Evolutionary conservation across 2,113 vertebrate species (phyloP), one percentile per base, ranked within the genome.

Genomic region (Periophthalmus modestus): DNA sequence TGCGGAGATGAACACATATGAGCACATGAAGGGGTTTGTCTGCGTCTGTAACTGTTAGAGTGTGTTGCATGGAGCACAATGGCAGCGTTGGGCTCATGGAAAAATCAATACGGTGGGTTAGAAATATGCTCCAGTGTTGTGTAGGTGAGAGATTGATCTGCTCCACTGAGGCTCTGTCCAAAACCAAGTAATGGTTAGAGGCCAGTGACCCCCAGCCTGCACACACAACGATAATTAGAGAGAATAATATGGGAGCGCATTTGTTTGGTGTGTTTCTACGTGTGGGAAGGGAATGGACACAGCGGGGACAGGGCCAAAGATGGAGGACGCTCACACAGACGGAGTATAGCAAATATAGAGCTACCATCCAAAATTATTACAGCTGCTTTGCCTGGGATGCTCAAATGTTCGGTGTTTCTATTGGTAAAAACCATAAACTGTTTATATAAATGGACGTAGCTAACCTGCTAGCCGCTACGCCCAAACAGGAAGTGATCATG

Each of bases 161-260:
- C 82, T 87, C 92, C 89, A 78, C 83, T 43, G 91, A 90, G 90
- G 83, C 69, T 89, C 85, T 82, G 90, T 88, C 86, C 86, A 87
- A 93, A 92, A 89, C 85, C 82, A 93, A 93, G 87, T 93, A 93
- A 93, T 92, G 92, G 92, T 93, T 92, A 93, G 88, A 82, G 92
- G 93, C 89, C 92, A 88, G 85, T 71, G 89, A 92, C 91, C 91
- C 82, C 85, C 79, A 86, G 78, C 87, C 85, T 90, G 87, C 73
- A 80, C 91, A 88, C 87, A 90, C 91, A 89, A 79, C 82, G 86
- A 88, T 92, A 91, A 92, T 91, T 87, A 91, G 76, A 78, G 77
- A 69, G 75, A 72, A 62, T 57, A 11, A 46, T 36, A 74, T 47
- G 59, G 72, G 80, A 78, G 81, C 72, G 63, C 75, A 63, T 48